Conservation (phyloP, 2,113 vertebrate genomes). For the Puma concolor region DNA sequence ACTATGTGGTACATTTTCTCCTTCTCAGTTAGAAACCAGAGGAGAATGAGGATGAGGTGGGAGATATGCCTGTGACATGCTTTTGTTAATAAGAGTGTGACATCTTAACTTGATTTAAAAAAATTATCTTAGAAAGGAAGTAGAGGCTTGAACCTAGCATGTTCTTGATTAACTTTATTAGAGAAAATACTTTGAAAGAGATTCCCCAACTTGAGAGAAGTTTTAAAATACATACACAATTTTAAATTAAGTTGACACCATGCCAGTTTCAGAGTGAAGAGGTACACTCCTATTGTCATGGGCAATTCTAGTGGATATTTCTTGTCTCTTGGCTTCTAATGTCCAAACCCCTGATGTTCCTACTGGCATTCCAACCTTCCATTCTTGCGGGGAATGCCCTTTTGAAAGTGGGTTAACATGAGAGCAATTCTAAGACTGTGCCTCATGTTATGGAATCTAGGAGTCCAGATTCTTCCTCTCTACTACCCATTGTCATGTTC, state of each 20-base stretch:
- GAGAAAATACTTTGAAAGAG: neutral
- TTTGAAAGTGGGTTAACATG: neutral
- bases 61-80: neutral
- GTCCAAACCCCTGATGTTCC: neutral
- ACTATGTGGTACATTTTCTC: neutral
- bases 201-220: neutral
- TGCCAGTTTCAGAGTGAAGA: neutral
- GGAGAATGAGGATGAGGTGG: neutral
- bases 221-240: neutral
- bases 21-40: neutral
- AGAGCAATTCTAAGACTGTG: neutral
- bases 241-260: neutral
- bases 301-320: neutral
- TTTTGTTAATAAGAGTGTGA: slow-evolving; percentile 42
- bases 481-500: neutral
- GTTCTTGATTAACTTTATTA: neutral
- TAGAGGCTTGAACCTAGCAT: neutral
- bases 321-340: neutral
- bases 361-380: neutral
- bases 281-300: neutral
- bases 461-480: neutral
- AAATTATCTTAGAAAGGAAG: neutral
- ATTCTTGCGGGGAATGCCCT: neutral
- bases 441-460: neutral
- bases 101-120: neutral